Evolutionary conservation across 2,113 vertebrate genomes (phyloP).

Genomic region (Arizona elegans): DNA sequence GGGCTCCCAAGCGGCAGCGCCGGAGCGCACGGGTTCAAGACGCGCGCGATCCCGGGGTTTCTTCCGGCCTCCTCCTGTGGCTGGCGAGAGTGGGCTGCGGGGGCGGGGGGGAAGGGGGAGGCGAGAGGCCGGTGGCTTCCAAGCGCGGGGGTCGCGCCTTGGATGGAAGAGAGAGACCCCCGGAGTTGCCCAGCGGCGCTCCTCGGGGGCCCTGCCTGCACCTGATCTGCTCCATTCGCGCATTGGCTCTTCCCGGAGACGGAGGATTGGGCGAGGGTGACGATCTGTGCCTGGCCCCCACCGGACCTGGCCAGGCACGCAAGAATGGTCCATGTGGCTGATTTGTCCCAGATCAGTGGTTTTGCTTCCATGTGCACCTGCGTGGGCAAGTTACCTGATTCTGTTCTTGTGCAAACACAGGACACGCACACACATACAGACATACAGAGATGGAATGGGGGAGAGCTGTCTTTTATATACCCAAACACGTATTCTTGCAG

Average conservation of each 20-base stretch:
- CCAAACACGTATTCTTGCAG: neutral
- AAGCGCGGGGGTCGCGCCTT: neutral
- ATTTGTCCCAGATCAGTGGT: neutral
- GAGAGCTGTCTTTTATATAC: neutral
- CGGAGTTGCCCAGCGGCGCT: neutral
- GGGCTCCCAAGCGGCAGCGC: neutral
- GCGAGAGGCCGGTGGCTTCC: neutral
- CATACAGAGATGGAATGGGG: neutral
- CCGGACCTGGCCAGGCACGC: neutral
- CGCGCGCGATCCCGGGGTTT: neutral
- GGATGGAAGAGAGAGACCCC: neutral
- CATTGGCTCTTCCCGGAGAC: neutral
- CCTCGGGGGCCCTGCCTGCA: neutral
- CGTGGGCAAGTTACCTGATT: neutral
- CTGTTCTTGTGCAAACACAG: neutral
- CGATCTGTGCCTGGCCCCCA: neutral
- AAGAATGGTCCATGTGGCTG: neutral
- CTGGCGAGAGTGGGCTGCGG: no score
- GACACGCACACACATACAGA: neutral
- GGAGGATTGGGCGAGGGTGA: neutral
- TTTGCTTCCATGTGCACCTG: neutral
- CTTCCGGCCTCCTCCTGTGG: neutral
- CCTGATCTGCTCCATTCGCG: neutral
- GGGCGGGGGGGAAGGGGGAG: rapidly evolving
- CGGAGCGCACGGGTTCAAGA: neutral